A percentile compares a stretch with the other conserved stretches of the same genome.
Evolutionary conservation across 2,797 vertebrate species (phyloP).

Genomic region (Emydoidea blandingii): DNA sequence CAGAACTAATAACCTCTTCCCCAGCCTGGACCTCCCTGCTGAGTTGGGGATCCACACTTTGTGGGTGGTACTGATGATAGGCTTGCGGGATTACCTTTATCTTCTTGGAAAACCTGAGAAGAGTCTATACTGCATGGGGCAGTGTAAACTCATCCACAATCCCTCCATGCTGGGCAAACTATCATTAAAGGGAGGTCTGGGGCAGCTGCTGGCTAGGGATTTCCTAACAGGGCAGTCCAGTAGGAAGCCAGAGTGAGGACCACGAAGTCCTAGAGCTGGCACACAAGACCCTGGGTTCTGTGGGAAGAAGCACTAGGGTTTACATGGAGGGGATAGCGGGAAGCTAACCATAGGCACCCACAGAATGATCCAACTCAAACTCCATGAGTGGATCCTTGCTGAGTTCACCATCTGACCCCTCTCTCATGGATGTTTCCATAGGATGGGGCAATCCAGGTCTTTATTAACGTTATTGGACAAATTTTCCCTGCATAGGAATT

Average conservation of each 20-base stretch:
- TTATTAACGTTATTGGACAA: fast-evolving
- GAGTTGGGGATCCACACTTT: background rate
- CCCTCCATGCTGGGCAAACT: background rate
- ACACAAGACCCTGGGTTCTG: background rate
- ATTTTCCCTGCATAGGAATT: fast-evolving
- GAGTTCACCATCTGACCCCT: background rate
- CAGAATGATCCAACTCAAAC: background rate
- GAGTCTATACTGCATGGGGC: background rate
- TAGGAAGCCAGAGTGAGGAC: background rate
- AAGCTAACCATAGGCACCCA: background rate
- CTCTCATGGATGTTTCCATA: background rate
- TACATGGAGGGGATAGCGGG: background rate
- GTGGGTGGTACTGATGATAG: background rate
- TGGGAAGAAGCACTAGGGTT: background rate
- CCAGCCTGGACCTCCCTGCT: background rate
- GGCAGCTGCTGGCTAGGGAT: background rate
- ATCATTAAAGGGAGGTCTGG: background rate
- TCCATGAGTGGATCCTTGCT: background rate
- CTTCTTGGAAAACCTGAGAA: background rate
- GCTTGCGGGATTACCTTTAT: background rate
- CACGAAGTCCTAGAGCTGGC: background rate
- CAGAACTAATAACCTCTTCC: background rate
- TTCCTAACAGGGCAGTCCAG: background rate
- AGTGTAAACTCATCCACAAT: background rate
- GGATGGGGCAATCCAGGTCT: background rate